Conservation (phyloP, 2,113 vertebrate species). For the Hyaena hyaena region DNA sequence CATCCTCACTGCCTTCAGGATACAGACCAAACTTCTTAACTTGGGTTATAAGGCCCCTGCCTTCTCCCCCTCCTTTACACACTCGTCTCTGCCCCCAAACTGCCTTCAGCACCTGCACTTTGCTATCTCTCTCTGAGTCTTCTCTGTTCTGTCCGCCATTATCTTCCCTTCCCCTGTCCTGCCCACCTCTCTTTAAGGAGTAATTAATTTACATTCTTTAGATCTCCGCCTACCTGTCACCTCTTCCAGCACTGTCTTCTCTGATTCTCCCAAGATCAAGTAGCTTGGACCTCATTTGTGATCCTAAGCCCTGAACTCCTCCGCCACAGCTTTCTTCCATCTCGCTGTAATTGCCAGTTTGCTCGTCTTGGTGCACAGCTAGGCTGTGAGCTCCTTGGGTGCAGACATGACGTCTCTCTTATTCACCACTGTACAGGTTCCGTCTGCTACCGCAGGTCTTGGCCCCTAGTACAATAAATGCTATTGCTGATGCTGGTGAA, state of each 20-base stretch:
- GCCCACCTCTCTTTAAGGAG: neutral
- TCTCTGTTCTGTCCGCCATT: neutral
- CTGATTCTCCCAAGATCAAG: neutral
- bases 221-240: neutral
- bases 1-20: neutral
- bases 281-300: neutral
- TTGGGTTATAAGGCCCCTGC: neutral
- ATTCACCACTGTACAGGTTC: neutral
- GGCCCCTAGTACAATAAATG: neutral
- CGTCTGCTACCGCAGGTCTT: neutral
- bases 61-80: neutral
- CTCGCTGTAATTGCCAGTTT: neutral
- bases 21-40: neutral
- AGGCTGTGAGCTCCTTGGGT: neutral
- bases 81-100: neutral
- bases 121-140: neutral
- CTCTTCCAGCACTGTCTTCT: neutral
- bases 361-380: neutral
- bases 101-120: neutral
- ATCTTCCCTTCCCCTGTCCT: neutral
- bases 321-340: neutral
- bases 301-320: neutral
- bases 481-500: neutral
- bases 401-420: neutral
- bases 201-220: constrained; percentile 23